phyloP scores from a whole-genome alignment of 2,113 vertebrate genomes.

The Zosterops hypoxanthus region DNA sequence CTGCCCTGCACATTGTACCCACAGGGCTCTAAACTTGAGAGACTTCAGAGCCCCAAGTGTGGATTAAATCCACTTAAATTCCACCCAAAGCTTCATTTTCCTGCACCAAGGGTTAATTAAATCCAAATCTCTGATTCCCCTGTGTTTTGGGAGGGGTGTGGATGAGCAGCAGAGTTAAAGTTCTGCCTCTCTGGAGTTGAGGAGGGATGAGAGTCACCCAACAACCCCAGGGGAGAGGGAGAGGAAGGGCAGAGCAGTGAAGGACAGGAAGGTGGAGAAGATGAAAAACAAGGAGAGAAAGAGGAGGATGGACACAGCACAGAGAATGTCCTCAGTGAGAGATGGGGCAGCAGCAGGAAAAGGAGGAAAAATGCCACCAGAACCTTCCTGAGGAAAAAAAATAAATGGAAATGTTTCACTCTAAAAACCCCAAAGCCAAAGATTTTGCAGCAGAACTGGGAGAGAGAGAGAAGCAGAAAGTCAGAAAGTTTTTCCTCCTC shows the following conservation, averaged over 20 bases:
- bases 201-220: neutral
- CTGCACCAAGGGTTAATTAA: neutral
- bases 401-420: accelerated
- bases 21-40: neutral
- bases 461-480: neutral
- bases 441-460: neutral
- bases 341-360: neutral
- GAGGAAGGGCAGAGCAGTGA: conserved; percentile 24
- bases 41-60: accelerated
- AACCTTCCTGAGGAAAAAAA: neutral
- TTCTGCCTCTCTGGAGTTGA: neutral
- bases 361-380: accelerated
- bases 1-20: neutral
- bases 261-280: conserved; percentile 37
- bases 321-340: neutral
- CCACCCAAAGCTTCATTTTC: neutral
- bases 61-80: neutral
- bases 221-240: conserved; percentile 52
- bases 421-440: neutral
- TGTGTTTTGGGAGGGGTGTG: neutral
- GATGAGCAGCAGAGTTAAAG: neutral
- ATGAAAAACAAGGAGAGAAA: conserved; percentile 13
- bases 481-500: neutral
- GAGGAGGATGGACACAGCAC: neutral
- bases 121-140: neutral